Evolutionary conservation across 2,888 invertebrate genomes (phyloP), one percentile per base, ranked within the genome.

Genomic region (Nomada fabriciana): DNA sequence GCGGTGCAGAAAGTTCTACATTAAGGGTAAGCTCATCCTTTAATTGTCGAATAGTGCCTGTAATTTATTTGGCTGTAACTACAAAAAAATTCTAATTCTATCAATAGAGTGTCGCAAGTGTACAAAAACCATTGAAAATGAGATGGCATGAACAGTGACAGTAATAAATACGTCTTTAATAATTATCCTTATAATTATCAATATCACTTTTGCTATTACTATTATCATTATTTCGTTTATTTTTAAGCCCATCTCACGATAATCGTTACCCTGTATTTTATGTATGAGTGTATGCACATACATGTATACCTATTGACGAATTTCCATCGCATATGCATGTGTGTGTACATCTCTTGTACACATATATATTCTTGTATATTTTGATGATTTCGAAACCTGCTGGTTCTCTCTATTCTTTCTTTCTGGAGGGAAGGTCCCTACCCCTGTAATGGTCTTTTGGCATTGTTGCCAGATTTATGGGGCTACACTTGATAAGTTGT

Each of bases 391-490:
- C 75, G 80, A 84, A 87, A 84, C 67, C 70, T 70, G 63, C 50
- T 76, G 36, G 59, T 76, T 72, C 81, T 73, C 70, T 75, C 85
- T 84, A 86, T 86, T 77, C 83, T 64, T 86, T 83, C 80, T 86
- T 87, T 76, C 73, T 72, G 86, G 82, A 86, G 84, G 80, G 75
- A 84, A 86, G 87, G 86, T 82, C 88, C 84, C 89, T 87, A 88
- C 88, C 88, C 86, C 80, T 86, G 86, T 89, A 88, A 88, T 89
- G 87, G 85, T 86, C 86, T 84, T 84, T 81, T 68, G 55, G 70
- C 91, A 86, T 83, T 88, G 89, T 90, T 91, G 90, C 90, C 91
- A 89, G 81, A 88, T 86, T 82, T 84, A 77, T 75, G 74, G 74
- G 78, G 67, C 60, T 63, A 47, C 47, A 47, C 47, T 47, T 47